Evolutionary conservation across 1,140 invertebrate species (phyloP), one percentile per base, ranked within the genome.

Genomic region (Pogonognathellus flavescens): DNA sequence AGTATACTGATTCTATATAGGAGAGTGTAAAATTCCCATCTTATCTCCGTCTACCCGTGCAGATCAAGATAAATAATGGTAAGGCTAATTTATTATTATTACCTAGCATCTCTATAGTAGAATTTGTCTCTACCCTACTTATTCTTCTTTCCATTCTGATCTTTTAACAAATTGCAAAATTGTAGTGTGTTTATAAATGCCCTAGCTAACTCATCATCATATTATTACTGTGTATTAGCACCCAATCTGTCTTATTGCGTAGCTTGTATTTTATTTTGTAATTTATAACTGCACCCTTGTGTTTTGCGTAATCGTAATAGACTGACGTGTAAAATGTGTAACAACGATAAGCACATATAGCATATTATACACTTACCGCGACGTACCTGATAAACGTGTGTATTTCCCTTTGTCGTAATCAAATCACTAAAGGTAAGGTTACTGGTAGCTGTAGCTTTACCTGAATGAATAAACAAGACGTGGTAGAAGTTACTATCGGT

Each of bases 161-260:
- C n/a, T n/a, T n/a, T n/a, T n/a, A n/a, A n/a, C n/a, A n/a, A n/a
- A n/a, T n/a, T n/a, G n/a, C n/a, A n/a, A n/a, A n/a, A n/a, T n/a
- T n/a, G n/a, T n/a, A n/a, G n/a, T n/a, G n/a, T 76, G 31, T 49
- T 76, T 25, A 76, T 14, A 25, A 76, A 76, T 50, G 0, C 49
- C 25, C 31, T 49, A 76, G 41, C 31, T 41, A 41, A 41, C 31
- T 41, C 1, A n/a, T n/a, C n/a, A n/a, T n/a, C n/a, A 41, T 41
- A 55, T 25, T 55, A 57, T 25, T 81, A 55, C n/a, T 41, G 6
- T 66, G 20, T 53, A 57, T 81, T 81, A 53, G 18, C 80, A 81
- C 53, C 80, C 31, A 76, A 76, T 81, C 20, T 81, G 50, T 66
- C 14, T 66, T 66, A 1, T 11, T 25, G 31, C 31, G 22, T 60